phyloP scores from a whole-genome alignment of 35 echinoderm and acorn worm species.

The Amphiura filiformis region DNA sequence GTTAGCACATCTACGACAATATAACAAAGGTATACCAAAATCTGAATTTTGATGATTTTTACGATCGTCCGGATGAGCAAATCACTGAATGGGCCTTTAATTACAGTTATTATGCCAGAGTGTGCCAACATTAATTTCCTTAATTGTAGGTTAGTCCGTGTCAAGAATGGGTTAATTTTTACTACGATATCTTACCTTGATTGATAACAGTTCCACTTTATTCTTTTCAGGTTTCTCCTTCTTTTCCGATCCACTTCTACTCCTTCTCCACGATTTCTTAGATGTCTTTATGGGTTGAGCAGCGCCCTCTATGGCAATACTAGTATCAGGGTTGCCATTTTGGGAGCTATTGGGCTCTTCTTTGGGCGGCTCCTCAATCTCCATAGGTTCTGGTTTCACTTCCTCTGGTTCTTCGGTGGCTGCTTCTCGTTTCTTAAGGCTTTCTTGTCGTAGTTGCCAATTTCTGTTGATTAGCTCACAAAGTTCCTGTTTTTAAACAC shows the following conservation, averaged over 20 bases:
- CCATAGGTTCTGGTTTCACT: neutral
- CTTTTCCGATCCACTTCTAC: neutral
- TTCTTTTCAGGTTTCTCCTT: neutral
- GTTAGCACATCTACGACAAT: no score
- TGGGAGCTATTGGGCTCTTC: neutral
- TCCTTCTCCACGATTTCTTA: neutral
- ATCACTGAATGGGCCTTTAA: no score
- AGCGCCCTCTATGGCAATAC: neutral
- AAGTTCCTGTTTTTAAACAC: conserved; percentile 20
- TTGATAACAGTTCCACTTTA: neutral
- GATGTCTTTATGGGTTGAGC: neutral
- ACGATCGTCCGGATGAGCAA: no score
- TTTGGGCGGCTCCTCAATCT: neutral
- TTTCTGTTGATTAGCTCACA: conserved; percentile 60
- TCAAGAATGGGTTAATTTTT: no score
- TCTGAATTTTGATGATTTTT: no score
- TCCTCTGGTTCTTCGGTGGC: conserved; percentile 14
- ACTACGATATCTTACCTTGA: neutral
- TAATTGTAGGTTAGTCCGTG: no score
- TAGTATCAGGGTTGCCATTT: neutral
- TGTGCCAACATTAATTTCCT: no score
- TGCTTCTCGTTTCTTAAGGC: neutral
- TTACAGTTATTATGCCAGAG: no score
- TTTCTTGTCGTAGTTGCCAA: conserved; percentile 44
- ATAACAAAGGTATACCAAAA: no score